Evolutionary conservation across 37 sponge, comb jelly and placozoan genomes (phyloP).

Genomic region (Agelas oroides): DNA sequence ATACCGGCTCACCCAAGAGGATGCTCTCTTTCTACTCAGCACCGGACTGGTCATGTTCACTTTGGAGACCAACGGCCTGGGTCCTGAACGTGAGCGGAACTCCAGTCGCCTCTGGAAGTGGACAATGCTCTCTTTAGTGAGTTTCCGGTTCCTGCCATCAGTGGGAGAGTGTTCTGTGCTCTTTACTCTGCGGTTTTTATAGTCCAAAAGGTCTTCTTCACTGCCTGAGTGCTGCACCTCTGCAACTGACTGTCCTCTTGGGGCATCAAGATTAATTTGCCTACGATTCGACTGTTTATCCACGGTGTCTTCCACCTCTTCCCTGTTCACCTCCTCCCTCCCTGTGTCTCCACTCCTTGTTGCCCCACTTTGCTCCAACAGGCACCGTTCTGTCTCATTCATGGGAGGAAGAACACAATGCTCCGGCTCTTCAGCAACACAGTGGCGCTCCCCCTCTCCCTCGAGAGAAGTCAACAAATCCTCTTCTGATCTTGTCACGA

Average conservation of each 20-base stretch:
- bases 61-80: background rate
- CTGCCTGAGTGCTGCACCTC: too few relatives aligned
- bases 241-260: too few relatives aligned
- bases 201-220: background rate
- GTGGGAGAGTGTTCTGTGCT: conserved; percentile 35
- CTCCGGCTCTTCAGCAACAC: too few relatives aligned
- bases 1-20: conserved; percentile 47
- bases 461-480: background rate
- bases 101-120: background rate
- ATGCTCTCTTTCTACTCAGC: background rate
- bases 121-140: too few relatives aligned
- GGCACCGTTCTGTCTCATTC: too few relatives aligned
- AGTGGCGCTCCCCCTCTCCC: background rate
- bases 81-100: background rate
- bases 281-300: too few relatives aligned
- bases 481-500: conserved; percentile 20
- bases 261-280: too few relatives aligned
- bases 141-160: background rate
- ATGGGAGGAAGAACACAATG: too few relatives aligned
- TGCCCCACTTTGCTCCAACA: too few relatives aligned
- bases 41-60: conserved; percentile 14
- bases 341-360: too few relatives aligned
- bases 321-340: too few relatives aligned
- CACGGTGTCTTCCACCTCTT: too few relatives aligned
- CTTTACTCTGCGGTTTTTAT: background rate